These are phyloP conservation scores for Lasioglossum oenotherae DNA, from an alignment of 2,888 invertebrate species.

Conservation along the genomic window DNA sequence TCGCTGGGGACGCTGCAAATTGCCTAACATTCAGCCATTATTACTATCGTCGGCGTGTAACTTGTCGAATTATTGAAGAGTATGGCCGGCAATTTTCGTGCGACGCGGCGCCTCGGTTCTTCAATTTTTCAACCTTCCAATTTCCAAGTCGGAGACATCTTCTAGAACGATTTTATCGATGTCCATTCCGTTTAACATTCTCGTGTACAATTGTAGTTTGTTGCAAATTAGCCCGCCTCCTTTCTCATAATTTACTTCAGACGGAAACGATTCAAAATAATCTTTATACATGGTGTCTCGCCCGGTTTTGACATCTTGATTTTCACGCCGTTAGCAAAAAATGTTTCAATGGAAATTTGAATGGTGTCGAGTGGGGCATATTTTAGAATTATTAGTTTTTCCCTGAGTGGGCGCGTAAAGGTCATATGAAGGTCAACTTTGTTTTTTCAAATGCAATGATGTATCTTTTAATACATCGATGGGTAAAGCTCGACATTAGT, in stretches of 20 bases:
- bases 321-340: too few species aligned
- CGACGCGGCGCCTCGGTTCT: slow-evolving; percentile 14
- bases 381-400: too few species aligned
- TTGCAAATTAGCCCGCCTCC: neutral
- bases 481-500: too few species aligned
- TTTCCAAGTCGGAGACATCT: neutral
- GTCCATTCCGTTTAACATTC: neutral
- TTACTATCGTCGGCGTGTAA: slow-evolving; percentile 67
- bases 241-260: neutral
- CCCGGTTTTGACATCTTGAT: too few species aligned
- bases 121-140: neutral
- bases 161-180: neutral
- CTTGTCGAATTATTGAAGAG: slow-evolving; percentile 70
- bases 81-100: slow-evolving; percentile 76
- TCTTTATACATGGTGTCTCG: neutral
- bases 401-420: too few species aligned
- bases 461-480: too few species aligned
- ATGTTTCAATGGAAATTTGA: too few species aligned
- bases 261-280: neutral
- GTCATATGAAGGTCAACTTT: too few species aligned
- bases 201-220: neutral
- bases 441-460: too few species aligned
- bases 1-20: slow-evolving; percentile 28
- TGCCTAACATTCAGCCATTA: slow-evolving; percentile 74
- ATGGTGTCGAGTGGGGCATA: too few species aligned